Percentiles rank a stretch among this genome's conserved stretches.
phyloP scores from a whole-genome alignment of 2,113 vertebrate species.

The Camelus dromedarius region DNA sequence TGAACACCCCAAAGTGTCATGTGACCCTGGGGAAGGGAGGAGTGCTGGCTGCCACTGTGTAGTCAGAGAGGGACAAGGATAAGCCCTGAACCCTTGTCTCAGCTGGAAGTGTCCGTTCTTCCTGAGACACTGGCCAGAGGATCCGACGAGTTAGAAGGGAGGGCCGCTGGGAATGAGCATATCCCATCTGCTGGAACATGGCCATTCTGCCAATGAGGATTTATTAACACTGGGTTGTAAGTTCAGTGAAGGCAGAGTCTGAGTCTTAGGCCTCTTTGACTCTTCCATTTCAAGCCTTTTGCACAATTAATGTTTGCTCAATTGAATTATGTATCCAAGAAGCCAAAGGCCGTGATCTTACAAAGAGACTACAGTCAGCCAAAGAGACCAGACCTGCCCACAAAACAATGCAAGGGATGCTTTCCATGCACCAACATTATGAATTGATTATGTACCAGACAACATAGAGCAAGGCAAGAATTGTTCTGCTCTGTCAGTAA shows the following conservation, averaged over 20 bases:
- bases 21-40: not conserved
- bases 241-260: not conserved
- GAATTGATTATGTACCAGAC: not conserved
- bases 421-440: not conserved
- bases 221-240: not conserved
- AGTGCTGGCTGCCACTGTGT: not conserved
- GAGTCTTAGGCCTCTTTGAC: not conserved
- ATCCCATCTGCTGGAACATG: not conserved
- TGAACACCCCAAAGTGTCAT: not conserved
- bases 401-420: not conserved
- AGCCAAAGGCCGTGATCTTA: not conserved
- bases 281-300: not conserved
- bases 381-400: not conserved
- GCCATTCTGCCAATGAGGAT: not conserved
- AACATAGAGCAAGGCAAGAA: not conserved
- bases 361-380: not conserved
- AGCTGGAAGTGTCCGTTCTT: not conserved
- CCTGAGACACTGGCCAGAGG: not conserved
- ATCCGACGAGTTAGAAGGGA: not conserved
- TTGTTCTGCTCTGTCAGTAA: not conserved
- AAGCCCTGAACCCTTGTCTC: not conserved
- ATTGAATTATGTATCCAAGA: not conserved
- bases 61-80: not conserved
- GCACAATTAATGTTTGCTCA: not conserved
- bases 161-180: not conserved